phyloP scores from a whole-genome alignment of 1,140 invertebrate genomes.

The Delia radicum region DNA sequence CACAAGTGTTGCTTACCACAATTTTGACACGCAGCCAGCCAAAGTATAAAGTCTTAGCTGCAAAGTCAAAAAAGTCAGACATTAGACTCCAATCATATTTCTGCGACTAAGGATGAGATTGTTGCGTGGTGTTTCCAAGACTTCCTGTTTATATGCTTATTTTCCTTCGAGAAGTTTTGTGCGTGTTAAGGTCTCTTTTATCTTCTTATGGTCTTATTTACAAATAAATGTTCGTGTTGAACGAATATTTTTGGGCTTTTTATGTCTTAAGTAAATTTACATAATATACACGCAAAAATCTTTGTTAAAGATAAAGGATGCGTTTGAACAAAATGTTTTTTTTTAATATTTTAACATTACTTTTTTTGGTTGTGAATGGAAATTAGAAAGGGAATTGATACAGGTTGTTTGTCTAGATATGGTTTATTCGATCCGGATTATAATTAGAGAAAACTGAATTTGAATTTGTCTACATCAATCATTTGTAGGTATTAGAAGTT shows the following conservation, averaged over 20 bases:
- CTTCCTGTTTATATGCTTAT: background rate
- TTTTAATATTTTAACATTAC: too few species aligned
- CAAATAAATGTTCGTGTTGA: background rate
- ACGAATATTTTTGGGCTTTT: background rate
- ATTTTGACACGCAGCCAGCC: background rate
- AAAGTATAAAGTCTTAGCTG: background rate
- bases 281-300: background rate
- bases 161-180: background rate
- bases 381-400: too few species aligned
- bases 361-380: too few species aligned
- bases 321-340: too few species aligned
- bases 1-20: too few species aligned
- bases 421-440: too few species aligned
- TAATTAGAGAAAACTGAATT: too few species aligned
- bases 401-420: too few species aligned
- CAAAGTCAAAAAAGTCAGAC: background rate
- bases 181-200: background rate
- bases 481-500: too few species aligned
- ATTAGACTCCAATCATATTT: background rate
- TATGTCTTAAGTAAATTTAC: background rate
- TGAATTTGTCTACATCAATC: too few species aligned
- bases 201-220: background rate
- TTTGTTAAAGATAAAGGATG: background rate
- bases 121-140: background rate
- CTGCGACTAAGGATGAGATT: background rate